phyloP scores from a whole-genome alignment of 1,140 invertebrate genomes.

The Bombyx mandarina region DNA sequence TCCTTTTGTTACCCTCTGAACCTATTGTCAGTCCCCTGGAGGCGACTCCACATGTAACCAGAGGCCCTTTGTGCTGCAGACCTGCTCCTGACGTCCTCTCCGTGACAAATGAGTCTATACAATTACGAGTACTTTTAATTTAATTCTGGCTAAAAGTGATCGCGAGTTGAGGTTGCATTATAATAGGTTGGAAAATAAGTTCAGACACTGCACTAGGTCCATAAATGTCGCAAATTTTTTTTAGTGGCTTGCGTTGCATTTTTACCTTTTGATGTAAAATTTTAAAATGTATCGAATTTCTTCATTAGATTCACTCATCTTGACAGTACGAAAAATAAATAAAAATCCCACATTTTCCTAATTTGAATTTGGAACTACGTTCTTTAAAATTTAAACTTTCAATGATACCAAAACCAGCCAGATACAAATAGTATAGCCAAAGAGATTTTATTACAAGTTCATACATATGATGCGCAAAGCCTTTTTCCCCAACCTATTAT shows the following conservation, averaged over 20 bases:
- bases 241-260: too few relatives aligned
- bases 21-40: conserved; percentile 19
- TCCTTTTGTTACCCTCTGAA: conserved; percentile 20
- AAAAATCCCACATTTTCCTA: too few relatives aligned
- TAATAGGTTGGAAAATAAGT: background rate
- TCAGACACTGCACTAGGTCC: background rate
- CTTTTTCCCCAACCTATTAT: background rate
- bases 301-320: too few relatives aligned
- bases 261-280: too few relatives aligned
- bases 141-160: background rate
- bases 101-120: conserved; percentile 26
- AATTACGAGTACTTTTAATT: conserved; percentile 18
- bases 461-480: too few relatives aligned
- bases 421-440: too few relatives aligned
- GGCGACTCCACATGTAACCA: conserved; percentile 21
- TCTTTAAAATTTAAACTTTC: too few relatives aligned
- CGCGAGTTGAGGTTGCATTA: background rate
- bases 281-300: too few relatives aligned
- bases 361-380: too few relatives aligned
- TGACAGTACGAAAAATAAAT: too few relatives aligned
- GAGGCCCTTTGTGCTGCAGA: conserved; percentile 21
- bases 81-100: conserved; percentile 22
- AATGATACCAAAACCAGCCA: too few relatives aligned
- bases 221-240: background rate
- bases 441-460: too few relatives aligned